Conservation (phyloP, 2,888 invertebrate genomes). For the Dynastes hyllus region DNA sequence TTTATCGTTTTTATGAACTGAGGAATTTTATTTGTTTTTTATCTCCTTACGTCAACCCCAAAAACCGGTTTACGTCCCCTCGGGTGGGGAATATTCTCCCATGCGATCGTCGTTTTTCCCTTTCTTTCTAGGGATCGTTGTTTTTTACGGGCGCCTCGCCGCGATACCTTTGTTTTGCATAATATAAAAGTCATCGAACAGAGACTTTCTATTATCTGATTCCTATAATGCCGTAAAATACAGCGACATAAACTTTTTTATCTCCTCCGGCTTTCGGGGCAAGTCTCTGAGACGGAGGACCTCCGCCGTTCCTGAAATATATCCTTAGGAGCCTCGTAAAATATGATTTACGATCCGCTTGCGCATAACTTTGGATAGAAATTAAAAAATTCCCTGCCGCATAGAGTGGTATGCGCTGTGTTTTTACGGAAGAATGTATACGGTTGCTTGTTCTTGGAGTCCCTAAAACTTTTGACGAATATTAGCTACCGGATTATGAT, state of each 20-base stretch:
- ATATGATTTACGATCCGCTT: conserved; percentile 41
- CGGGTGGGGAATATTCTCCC: conserved; percentile 11
- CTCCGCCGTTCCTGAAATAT: conserved; percentile 29
- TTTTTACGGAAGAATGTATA: no score
- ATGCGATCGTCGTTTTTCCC: conserved; percentile 24
- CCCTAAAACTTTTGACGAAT: no score
- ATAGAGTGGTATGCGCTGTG: not conserved
- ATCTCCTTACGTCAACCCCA: not conserved
- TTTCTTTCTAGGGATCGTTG: not conserved
- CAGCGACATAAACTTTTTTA: conserved; percentile 45
- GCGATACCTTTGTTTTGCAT: conserved; percentile 47
- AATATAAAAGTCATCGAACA: conserved; percentile 47
- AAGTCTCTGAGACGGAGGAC: conserved; percentile 30
- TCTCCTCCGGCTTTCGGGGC: conserved; percentile 14
- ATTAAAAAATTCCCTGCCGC: conserved; percentile 20
- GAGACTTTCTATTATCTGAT: conserved; percentile 48
- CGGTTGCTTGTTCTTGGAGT: no score
- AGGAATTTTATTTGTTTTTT: conserved; percentile 23
- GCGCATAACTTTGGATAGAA: conserved; percentile 39
- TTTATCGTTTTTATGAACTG: conserved; percentile 22
- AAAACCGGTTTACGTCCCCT: not conserved
- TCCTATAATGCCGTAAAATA: conserved; percentile 47
- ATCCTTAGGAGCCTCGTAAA: conserved; percentile 41
- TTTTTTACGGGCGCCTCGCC: conserved; percentile 6
- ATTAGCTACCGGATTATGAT: no score